Base-by-base conservation (phyloP, 2,113 vertebrate species). In the Acrocephalus kingi region DNA sequence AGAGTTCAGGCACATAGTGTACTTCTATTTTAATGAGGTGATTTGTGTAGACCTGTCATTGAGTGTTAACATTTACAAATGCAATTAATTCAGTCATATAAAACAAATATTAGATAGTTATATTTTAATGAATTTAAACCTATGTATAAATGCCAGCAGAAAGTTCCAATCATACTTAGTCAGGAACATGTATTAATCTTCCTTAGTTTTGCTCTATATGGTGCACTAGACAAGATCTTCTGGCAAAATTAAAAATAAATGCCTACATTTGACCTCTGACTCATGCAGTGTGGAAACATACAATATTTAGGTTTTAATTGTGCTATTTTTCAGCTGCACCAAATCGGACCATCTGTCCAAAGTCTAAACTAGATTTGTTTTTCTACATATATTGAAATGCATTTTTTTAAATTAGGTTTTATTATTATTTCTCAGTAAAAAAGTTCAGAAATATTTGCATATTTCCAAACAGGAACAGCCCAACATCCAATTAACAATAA, bases 281-380 rank as follows among this genome's bases (percentile, higher is more conserved):
- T 97, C 93, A 52, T 15, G 84, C 76, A 98, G 98, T 98, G 98
- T 97, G 96, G 98, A 99, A 98, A 98, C 98, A 98, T 95, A 95
- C 66, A 96, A 94, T 96, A 95, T 97, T 97, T 97, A 90, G 84
- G 64, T 79, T 91, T 72, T 94, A 97, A 97, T 96, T 97, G 89
- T 96, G 68, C 67, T 94, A 86, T 94, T 96, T 97, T 97, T 97
- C 94, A 97, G 73, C 82, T 89, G 52, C 82, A 91, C 30, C 45
- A 80, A 90, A 90, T 93, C 21, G 2, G 89, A 84, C 91, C 87
- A 96, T 96, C 90, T 97, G 89, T 97, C 85, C 82, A 95, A 87
- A 97, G 84, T 90, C 96, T 79, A 93, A 88, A 75, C 87, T 95
- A 87, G 88, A 52, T 82, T 96, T 74, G 55, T 96, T 97, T 97